phyloP scores from a whole-genome alignment of 2,888 invertebrate genomes.

The Eurytoma californica region DNA sequence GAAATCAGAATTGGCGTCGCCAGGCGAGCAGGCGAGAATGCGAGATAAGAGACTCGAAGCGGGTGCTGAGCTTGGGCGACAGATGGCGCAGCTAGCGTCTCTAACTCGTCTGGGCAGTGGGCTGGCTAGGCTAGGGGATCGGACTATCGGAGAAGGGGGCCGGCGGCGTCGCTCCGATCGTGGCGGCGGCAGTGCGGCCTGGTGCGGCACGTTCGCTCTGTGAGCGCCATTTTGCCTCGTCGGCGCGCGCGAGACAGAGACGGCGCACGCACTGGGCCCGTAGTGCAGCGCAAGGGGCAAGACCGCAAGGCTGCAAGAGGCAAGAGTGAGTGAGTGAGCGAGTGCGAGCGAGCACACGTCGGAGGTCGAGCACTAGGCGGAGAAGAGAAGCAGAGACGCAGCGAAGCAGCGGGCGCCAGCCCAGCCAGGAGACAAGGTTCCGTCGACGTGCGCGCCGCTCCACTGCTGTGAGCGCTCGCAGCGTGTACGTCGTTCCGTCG shows the following conservation, averaged over 20 bases:
- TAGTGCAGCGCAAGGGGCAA: constrained; percentile 7
- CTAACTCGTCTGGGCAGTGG: too few relatives aligned
- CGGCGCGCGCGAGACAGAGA: constrained; percentile 33
- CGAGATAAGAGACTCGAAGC: too few relatives aligned
- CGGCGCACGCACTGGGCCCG: background rate
- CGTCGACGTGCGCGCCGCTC: background rate
- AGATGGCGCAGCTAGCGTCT: too few relatives aligned
- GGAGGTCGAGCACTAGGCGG: background rate
- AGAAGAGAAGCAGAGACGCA: background rate
- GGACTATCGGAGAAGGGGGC: too few relatives aligned
- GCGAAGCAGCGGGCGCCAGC: background rate
- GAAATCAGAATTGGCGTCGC: too few relatives aligned
- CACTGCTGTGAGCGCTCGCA: background rate
- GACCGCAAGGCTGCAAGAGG: background rate
- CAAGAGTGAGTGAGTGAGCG: background rate
- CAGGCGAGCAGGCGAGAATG: too few relatives aligned
- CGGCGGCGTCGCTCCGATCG: too few relatives aligned
- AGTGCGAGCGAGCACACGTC: background rate
- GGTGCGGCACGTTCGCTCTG: background rate
- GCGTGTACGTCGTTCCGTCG: background rate
- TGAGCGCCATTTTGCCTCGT: constrained; percentile 44
- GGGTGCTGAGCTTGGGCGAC: too few relatives aligned
- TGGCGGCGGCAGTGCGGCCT: too few relatives aligned
- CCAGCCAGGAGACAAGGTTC: background rate
- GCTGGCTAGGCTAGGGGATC: too few relatives aligned